A percentile compares a stretch with the other conserved stretches of the same genome.
phyloP scores from a whole-genome alignment of 1,140 invertebrate species.

The Calycopis cecrops region DNA sequence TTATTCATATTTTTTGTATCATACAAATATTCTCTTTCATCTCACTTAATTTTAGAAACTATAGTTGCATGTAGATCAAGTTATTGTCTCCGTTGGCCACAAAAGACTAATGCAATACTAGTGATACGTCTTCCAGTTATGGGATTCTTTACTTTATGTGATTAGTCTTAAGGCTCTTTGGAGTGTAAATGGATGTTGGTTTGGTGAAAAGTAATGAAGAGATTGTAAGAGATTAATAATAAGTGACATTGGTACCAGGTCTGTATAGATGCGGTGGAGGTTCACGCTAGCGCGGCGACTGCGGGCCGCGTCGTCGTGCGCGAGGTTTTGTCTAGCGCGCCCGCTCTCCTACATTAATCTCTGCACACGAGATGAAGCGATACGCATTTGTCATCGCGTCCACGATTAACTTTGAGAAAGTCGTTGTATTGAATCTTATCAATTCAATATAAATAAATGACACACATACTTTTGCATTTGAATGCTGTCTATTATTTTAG shows the following conservation, averaged over 20 bases:
- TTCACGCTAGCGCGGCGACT: conserved; percentile 39
- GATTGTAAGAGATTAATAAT: conserved; percentile 63
- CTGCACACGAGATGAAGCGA: conserved; percentile 60
- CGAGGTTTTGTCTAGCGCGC: conserved; percentile 58
- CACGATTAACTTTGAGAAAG: conserved; percentile 58
- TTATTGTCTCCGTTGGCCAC: conserved; percentile 56
- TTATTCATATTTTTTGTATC: conserved; percentile 70
- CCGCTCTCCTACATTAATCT: conserved; percentile 65
- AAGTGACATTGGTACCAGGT: conserved; percentile 59
- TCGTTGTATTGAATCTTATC: conserved; percentile 58
- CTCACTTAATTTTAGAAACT: conserved; percentile 68
- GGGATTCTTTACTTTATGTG: conserved; percentile 30
- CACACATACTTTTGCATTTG: neutral
- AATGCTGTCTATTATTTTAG: no score
- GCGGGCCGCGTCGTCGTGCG: conserved; percentile 48
- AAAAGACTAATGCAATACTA: conserved; percentile 12
- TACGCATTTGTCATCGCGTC: conserved; percentile 69
- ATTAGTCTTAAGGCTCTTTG: conserved; percentile 17
- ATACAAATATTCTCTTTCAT: conserved; percentile 65
- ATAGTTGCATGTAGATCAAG: conserved; percentile 67
- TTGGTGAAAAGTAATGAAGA: conserved; percentile 21
- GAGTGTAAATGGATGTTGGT: conserved; percentile 13
- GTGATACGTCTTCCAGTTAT: neutral
- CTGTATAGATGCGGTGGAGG: conserved; percentile 54
- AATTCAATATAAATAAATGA: conserved; percentile 41